phyloP scores from a whole-genome alignment of 2,113 vertebrate genomes.

The Caranx ignobilis region DNA sequence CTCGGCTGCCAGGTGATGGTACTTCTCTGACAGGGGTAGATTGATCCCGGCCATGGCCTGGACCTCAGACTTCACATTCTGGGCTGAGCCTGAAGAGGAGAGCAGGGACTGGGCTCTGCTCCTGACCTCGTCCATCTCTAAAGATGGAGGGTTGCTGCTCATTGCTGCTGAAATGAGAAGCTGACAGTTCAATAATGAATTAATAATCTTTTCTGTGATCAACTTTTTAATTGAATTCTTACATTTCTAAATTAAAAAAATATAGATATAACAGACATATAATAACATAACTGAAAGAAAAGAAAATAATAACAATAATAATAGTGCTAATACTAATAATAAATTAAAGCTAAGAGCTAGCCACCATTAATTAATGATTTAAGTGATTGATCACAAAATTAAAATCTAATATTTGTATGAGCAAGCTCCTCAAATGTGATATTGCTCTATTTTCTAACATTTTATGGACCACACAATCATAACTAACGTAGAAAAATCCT shows the following conservation, averaged over 20 bases:
- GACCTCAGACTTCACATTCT: slow-evolving; percentile 68
- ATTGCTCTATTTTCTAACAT: neutral
- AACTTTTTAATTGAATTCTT: too few species aligned
- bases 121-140: slow-evolving; percentile 73
- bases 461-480: too few species aligned
- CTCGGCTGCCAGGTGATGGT: slow-evolving; percentile 66
- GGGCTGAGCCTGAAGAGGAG: slow-evolving; percentile 54
- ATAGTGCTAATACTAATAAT: too few species aligned
- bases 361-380: neutral
- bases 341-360: too few species aligned
- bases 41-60: slow-evolving; percentile 67
- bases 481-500: too few species aligned
- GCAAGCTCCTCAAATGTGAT: neutral
- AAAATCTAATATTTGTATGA: neutral
- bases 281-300: too few species aligned
- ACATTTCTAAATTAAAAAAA: too few species aligned
- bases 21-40: slow-evolving; percentile 76
- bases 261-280: too few species aligned
- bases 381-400: neutral
- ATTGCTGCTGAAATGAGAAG: slow-evolving; percentile 6
- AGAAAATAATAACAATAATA: too few species aligned
- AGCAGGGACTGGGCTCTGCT: slow-evolving; percentile 68
- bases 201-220: too few species aligned
- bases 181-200: neutral
- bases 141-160: slow-evolving; percentile 13